Base-by-base conservation (phyloP, 2,113 vertebrate species). In the Vombatus ursinus region DNA sequence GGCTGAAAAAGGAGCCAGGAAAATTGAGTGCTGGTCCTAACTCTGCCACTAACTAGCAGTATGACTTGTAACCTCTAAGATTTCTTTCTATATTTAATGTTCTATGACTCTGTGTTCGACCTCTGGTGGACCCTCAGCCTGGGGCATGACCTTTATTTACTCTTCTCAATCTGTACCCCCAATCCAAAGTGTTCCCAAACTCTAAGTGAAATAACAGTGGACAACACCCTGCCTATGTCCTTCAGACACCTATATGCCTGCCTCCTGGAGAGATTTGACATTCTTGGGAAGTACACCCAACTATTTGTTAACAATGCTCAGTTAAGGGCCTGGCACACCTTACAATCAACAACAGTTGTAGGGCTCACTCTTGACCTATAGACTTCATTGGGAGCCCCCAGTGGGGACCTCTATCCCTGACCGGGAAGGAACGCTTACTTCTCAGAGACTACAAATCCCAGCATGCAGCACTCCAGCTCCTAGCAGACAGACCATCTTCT, bases 401-500 rank as follows among this genome's bases (percentile, higher is more conserved):
- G 77, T 2, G 5, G 51, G 47, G 68, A 14, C n/a, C 26, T 26
- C 57, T 90, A 49, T 95, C 91, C 68, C 90, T n/a, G 49, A 95
- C 91, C 52, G 57, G 52, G 90, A 92, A 28, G n/a, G 26, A 22
- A 52, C 44, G 1, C 37, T 94, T 94, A 37, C 9, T 11, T 37
- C 61, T 90, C 84, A 94, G 19, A 84, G 37, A 97, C 97, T 98
- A 98, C 97, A 98, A 96, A 95, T 92, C 91, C 97, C 96, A 96
- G 90, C 25, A 95, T 89, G 52, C 95, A 93, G 37, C 47, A 94
- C 47, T 1, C n/a, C 31, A 31, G 61, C 53, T 54, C 50, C 92
- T 24, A 23, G 12, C 31, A 50, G 52, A 57, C 89, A 92, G 93
- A 92, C 91, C 11, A 9, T 51, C 90, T 28, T 61, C 37, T 84